Evolutionary conservation across 2,888 invertebrate genomes (phyloP), one percentile per base, ranked within the genome.

Genomic region (Dichetophora obliterata): DNA sequence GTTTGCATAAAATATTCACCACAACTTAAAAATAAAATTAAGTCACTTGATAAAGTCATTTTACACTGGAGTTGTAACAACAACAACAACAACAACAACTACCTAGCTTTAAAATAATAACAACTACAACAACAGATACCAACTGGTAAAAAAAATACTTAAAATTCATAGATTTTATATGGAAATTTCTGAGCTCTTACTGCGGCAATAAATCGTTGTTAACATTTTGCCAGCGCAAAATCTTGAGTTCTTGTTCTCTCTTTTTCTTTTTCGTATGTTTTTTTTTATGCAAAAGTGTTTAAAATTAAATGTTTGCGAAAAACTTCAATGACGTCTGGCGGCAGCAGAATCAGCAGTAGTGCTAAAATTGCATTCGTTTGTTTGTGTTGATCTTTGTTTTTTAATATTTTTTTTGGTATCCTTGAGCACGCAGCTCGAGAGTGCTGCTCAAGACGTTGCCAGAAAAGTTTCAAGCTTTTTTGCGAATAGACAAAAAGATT

Each of bases 241-340:
- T 43, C 37, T 43, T 43, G 43, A 43, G 14, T 11, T 11, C 3
- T 43, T 43, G 11, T 54, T 54, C 3, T 22, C 19, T 19, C 2
- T 3, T 57, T 57, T 22, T 57, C 3, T 57, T 57, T 57, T 24
- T 8, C 16, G 24, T 24, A 3, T 2, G 0, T 11, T 57, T 57
- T 57, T 11, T 24, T 14, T 27, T 24, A 3, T 2, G 1, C 16
- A 3, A 5, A 31, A 34, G 34, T 34, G 43, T 9, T 66, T 43
- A 66, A 66, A 66, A 66, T 66, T 66, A 43, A 66, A 66, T 43
- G 31, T 66, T 37, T 66, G 22, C 66, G 14, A 66, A 34, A 22
- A 34, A 66, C 22, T 66, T 37, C 66, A 37, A 37, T 59, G 24
- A 22, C 65, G 65, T 37, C 65, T 37, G 65, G 31, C 34, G 65